Evolutionary conservation across 1,140 invertebrate genomes (phyloP), one percentile per base, ranked within the genome.

Genomic region (Pogonomyrmex californicus): DNA sequence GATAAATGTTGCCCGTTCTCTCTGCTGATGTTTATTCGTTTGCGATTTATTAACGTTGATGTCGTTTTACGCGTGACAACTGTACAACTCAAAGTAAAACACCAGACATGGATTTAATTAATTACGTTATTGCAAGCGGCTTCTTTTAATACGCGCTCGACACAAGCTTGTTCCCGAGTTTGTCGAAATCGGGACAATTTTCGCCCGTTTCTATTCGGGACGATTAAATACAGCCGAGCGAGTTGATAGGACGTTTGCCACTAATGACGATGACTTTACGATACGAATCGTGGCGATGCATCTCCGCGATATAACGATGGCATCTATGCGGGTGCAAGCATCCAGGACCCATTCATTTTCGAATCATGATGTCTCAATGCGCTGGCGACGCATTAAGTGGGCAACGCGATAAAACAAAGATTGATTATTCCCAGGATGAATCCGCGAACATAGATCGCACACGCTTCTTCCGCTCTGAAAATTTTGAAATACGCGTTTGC

Each of bases 261-360:
- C 68, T 49, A 83, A 83, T 73, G 77, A 79, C 62, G 47, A 66
- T 79, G 54, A 83, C 68, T 83, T 83, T 73, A 73, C 79, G 54
- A 83, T 83, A 83, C 68, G 68, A 73, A 83, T 83, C 68, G 41
- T 30, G 56, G 54, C 79, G 54, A 75, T 49, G 41, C 68, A 83
- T 83, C 79, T 83, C 79, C 68, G 41, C 56, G 56, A 33, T 38
- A 73, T 33, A 75, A 83, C 58, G 79, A 75, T 41, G 68, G 41
- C 78, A 47, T 56, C 41, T 7, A 83, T 83, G 79, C 79, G 79
- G 79, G 79, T 75, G 79, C 79, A 62, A n/a, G 79, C 68, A 83
- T 83, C 54, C 77, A 68, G 77, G 49, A 68, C 54, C 47, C 79
- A 75, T 75, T 33, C 54, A 62, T 83, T 83, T 75, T 60, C 65